These are phyloP conservation scores for Crocuta crocuta DNA, from an alignment of 2,113 vertebrate species.

Conservation along the genomic window DNA sequence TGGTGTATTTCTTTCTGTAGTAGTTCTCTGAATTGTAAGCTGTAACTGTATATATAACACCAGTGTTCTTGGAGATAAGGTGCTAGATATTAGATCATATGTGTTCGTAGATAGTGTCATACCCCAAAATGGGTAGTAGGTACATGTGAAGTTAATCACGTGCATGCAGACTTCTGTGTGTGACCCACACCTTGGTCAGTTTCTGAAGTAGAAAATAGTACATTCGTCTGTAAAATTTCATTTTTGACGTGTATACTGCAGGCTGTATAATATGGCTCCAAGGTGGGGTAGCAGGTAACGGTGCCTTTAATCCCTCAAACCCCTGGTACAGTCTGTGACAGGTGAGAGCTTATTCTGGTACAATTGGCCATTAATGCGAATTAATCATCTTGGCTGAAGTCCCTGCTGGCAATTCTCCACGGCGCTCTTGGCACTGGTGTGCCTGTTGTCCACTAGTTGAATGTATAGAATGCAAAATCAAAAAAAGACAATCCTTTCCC, in stretches of 20 bases:
- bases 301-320: constrained; percentile 62
- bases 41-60: constrained; percentile 68
- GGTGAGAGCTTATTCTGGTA: constrained; percentile 51
- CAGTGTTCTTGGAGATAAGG: constrained; percentile 73
- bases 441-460: constrained; percentile 44
- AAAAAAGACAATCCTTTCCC: constrained; percentile 44
- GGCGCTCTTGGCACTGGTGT: background rate
- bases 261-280: constrained; percentile 41
- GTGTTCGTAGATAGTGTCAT: constrained; percentile 45
- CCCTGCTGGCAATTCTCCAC: constrained; percentile 30
- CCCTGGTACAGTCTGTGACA: background rate
- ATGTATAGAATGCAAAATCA: constrained; percentile 25
- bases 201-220: constrained; percentile 76
- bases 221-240: constrained; percentile 31
- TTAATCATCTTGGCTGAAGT: constrained; percentile 34
- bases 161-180: constrained; percentile 68
- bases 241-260: constrained; percentile 47
- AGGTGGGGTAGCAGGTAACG: background rate
- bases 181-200: constrained; percentile 53
- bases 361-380: background rate
- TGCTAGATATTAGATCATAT: constrained; percentile 76
- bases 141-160: constrained; percentile 54
- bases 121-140: constrained; percentile 10
- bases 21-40: constrained; percentile 64
- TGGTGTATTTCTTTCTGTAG: constrained; percentile 60